Conservation (phyloP, 1,140 invertebrate species). For the Zaprionus ornatus region DNA sequence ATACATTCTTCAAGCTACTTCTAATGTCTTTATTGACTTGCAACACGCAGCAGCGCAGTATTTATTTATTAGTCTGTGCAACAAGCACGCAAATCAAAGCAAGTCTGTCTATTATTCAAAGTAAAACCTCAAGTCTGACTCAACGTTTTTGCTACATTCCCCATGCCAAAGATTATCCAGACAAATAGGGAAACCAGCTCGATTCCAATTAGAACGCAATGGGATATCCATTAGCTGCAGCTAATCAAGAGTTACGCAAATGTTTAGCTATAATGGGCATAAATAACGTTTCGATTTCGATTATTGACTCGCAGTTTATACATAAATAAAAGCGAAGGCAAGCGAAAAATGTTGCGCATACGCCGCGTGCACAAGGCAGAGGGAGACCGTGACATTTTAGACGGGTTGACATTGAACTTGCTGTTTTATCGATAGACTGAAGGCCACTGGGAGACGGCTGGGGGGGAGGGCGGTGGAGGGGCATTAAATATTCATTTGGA, state of each 20-base stretch:
- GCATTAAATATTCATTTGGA: conserved; percentile 75
- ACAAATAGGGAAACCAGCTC: not conserved
- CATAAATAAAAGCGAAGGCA: conserved; percentile 56
- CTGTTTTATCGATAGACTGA: conserved; percentile 54
- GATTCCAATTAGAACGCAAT: conserved; percentile 24
- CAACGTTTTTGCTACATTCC: not conserved
- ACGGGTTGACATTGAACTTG: conserved; percentile 74
- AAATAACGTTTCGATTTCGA: conserved; percentile 64
- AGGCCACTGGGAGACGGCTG: conserved; percentile 36
- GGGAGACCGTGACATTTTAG: not conserved
- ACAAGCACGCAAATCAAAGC: not conserved
- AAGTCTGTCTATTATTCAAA: not conserved
- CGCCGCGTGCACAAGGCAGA: conserved; percentile 32
- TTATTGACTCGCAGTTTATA: conserved; percentile 44
- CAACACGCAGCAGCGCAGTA: not conserved
- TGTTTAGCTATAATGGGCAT: conserved; percentile 41
- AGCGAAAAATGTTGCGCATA: conserved; percentile 60
- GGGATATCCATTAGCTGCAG: conserved; percentile 24
- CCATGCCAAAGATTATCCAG: not conserved
- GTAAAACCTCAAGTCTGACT: not conserved
- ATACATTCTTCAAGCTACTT: not conserved
- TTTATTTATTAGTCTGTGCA: not conserved
- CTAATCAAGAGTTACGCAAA: conserved; percentile 33
- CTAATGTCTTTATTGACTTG: not conserved
- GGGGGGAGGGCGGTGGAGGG: not conserved